Evolutionary conservation across 92 coral and sea anemone species (phyloP).

Genomic region (Bergia sp.): DNA sequence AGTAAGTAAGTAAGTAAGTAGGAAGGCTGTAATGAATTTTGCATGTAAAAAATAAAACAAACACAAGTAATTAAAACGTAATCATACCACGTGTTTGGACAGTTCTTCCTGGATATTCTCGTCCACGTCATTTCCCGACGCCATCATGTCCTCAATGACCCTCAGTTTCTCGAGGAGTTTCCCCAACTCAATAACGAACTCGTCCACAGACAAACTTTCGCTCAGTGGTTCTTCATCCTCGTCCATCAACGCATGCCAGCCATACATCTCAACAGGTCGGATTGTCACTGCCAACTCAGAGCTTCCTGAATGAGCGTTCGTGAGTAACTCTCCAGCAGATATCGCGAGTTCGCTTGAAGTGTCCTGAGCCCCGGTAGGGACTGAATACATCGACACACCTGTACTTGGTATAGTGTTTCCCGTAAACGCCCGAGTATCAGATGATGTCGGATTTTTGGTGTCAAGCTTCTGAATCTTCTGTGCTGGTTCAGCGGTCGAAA

Average conservation of each 20-base stretch:
- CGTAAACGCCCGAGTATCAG: background rate
- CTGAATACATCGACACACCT: background rate
- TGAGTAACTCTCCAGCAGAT: background rate
- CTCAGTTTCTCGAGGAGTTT: slow-evolving; percentile 86
- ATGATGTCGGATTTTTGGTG: background rate
- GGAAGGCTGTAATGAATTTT: too few relatives aligned
- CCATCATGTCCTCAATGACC: slow-evolving; percentile 89
- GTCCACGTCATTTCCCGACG: slow-evolving; percentile 59
- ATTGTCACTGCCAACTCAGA: background rate
- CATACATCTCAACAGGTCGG: slow-evolving; percentile 16
- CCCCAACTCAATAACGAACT: slow-evolving; percentile 83
- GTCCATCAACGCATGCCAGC: slow-evolving; percentile 59
- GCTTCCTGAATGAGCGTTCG: background rate
- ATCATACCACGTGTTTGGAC: slow-evolving; percentile 94
- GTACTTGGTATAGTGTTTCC: background rate
- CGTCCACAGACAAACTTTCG: slow-evolving; percentile 78
- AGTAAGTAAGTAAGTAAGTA: background rate
- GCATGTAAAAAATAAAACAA: background rate
- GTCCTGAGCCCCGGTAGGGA: background rate
- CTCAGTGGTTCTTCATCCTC: slow-evolving; percentile 70
- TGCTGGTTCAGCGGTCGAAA: slow-evolving; percentile 19
- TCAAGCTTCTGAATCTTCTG: slow-evolving; percentile 32
- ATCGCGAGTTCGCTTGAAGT: background rate
- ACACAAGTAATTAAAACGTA: background rate
- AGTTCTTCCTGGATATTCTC: slow-evolving; percentile 82